Conservation (phyloP, 2,797 vertebrate genomes). For the Gymnoscopelus braueri region DNA sequence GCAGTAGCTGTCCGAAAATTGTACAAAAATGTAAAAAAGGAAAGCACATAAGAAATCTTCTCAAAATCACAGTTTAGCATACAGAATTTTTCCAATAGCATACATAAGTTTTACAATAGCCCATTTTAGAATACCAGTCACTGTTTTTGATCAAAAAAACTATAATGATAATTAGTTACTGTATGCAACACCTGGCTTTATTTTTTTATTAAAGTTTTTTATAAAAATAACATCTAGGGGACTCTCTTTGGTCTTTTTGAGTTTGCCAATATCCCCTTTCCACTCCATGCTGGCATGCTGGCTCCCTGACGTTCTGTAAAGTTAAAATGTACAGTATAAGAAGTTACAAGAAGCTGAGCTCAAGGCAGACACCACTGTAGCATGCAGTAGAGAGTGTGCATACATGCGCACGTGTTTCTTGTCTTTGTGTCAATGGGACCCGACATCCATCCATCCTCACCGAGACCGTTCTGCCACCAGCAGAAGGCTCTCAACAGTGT, state of each 20-base stretch:
- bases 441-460: constrained; percentile 31
- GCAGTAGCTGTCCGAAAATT: no score
- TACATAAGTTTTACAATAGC: no score
- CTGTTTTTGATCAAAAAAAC: no score
- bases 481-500: constrained; percentile 60
- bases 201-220: no score
- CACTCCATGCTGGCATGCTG: constrained; percentile 29
- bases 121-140: no score
- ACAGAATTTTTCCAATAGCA: no score
- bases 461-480: constrained; percentile 50
- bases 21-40: no score
- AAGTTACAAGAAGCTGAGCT: constrained; percentile 20
- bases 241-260: neutral
- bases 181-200: no score
- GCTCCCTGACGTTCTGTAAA: constrained; percentile 33
- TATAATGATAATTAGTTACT: no score
- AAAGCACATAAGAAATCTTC: no score
- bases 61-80: no score
- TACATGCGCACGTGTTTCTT: constrained; percentile 29
- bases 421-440: constrained; percentile 29
- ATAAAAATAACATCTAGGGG: neutral
- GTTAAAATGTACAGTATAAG: constrained; percentile 4
- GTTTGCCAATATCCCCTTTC: neutral
- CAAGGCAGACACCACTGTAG: constrained; percentile 32
- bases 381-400: constrained; percentile 49